A percentile compares a stretch with the other conserved stretches of the same genome.
Evolutionary conservation across 2,113 vertebrate species (phyloP).

Genomic region (Eulacestoma nigropectus): DNA sequence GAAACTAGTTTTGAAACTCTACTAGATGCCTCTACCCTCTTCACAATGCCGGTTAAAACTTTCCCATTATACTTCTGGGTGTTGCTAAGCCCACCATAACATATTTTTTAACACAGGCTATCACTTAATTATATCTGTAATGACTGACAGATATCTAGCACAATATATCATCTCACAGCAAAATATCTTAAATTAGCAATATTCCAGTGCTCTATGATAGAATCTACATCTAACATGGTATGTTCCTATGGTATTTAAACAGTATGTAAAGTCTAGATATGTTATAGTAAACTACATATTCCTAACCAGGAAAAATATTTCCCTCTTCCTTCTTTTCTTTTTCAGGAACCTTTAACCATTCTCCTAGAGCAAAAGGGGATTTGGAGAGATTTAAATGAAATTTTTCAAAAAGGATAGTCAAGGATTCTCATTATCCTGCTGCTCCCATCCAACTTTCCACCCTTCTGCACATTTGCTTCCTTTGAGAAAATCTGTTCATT

Average conservation of each 20-base stretch:
- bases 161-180: not conserved
- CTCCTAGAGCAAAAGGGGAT: not conserved
- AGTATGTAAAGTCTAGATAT: not conserved
- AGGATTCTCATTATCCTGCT: not conserved
- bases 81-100: not conserved
- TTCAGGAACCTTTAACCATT: not conserved
- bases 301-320: not conserved
- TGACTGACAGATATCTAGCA: not conserved
- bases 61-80: not conserved
- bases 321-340: not conserved
- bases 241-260: not conserved
- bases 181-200: not conserved
- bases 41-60: conserved; percentile 27
- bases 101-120: not conserved
- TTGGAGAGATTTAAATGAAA: not conserved
- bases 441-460: not conserved
- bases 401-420: not conserved
- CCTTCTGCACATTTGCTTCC: not conserved
- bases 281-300: not conserved
- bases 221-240: not conserved
- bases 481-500: not conserved
- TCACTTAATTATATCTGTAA: not conserved
- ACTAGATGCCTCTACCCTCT: not conserved
- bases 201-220: not conserved
- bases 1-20: conserved; percentile 31